Evolutionary conservation across 1,140 invertebrate genomes (phyloP), one percentile per base, ranked within the genome.

Genomic region (Phenacoccus solenopsis): DNA sequence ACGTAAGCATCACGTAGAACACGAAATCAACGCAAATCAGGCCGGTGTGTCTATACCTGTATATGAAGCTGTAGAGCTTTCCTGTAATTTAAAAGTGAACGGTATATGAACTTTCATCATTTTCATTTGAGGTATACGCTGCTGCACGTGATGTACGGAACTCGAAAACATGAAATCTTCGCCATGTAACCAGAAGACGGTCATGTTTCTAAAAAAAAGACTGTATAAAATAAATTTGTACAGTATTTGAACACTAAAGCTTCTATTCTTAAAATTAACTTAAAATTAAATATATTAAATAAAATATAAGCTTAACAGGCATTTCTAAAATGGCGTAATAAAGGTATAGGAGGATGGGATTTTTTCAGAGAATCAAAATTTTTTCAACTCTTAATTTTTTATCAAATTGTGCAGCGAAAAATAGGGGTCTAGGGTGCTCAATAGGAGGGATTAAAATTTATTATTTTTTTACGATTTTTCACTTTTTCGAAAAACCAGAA

Each of bases 81-180:
- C 87, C 73, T 86, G 80, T 28, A 89, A 80, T 76, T 88, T 88
- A 77, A 89, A 89, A 22, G 87, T 89, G 78, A 88, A 89, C 24
- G 87, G 87, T 77, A 89, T 88, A 77, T 88, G 87, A 30, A 89
- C 87, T 77, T 88, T 85, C 83, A 88, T 88, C 87, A 89, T 89
- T 74, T 88, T 85, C 79, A 89, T 86, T 74, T 88, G 85, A 10
- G 87, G 87, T 73, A 88, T 85, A 49, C 85, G 78, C 69, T 85
- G 84, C 77, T 86, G 76, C 74, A 81, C 77, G 76, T 83, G 85
- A 70, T 82, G 80, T 71, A 78, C 82, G 21, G 72, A 71, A 35
- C 80, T 80, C 30, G 83, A 83, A 75, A 86, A 85, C 77, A 86
- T 84, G 16, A 87, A 74, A 56, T 88, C 86, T 74, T 88, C 87